These are phyloP conservation scores for Caenorhabditis angaria DNA, from an alignment of 2,888 invertebrate species.

Conservation along the genomic window DNA sequence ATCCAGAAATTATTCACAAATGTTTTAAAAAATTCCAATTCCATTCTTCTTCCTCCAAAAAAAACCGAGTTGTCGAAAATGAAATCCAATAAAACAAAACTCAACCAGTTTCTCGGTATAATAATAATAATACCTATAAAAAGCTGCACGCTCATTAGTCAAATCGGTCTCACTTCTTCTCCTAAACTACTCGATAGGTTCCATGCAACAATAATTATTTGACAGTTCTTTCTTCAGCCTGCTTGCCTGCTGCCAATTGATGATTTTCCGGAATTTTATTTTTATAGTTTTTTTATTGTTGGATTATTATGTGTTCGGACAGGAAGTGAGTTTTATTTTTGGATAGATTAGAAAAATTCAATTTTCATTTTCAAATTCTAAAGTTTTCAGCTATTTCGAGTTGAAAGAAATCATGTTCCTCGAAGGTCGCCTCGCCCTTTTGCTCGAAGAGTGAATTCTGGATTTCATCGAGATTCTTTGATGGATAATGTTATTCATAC, in stretches of 20 bases:
- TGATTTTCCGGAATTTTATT: neutral
- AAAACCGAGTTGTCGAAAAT: neutral
- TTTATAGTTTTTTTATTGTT: neutral
- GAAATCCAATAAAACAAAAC: constrained; percentile 4
- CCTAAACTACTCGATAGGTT: constrained; percentile 10
- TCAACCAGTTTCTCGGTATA: constrained; percentile 4
- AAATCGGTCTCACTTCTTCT: constrained; percentile 42
- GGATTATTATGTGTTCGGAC: neutral
- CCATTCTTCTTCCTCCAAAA: neutral
- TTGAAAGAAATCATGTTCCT: neutral
- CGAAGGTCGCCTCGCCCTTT: neutral
- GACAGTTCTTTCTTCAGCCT: neutral
- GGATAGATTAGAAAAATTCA: too few species aligned
- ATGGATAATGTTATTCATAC: constrained; percentile 43
- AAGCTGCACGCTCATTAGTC: constrained; percentile 18
- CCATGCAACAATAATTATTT: neutral
- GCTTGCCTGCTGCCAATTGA: neutral
- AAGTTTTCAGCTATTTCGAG: neutral
- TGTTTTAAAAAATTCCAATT: too few species aligned
- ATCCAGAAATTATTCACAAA: too few species aligned
- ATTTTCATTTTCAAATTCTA: neutral
- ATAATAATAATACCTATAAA: neutral
- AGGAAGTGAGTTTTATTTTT: neutral
- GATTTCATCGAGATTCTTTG: constrained; percentile 38
- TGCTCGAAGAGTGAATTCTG: constrained; percentile 27